phyloP scores from a whole-genome alignment of 2,888 invertebrate genomes.

The Pasiphila rectangulata region DNA sequence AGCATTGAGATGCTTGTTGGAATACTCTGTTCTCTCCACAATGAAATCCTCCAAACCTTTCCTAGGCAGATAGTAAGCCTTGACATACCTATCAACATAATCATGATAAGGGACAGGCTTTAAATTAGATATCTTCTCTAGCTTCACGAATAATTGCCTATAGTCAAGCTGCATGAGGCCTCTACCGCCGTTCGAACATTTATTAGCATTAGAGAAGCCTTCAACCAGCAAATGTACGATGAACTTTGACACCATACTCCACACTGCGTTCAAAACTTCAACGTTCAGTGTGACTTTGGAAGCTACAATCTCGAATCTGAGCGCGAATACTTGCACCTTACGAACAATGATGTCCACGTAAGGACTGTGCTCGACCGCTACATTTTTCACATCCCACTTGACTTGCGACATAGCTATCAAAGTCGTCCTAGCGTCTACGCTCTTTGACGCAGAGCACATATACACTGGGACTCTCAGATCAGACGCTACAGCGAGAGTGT shows the following conservation, averaged over 20 bases:
- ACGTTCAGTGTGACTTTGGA: slow-evolving; percentile 85
- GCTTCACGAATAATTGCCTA: slow-evolving; percentile 94
- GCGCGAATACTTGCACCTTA: slow-evolving; percentile 88
- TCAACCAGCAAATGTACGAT: slow-evolving; percentile 94
- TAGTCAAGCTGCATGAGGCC: slow-evolving; percentile 99
- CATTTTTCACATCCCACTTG: slow-evolving; percentile 96
- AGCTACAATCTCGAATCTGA: slow-evolving; percentile 87
- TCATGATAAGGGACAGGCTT: slow-evolving; percentile 93
- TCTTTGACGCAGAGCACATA: slow-evolving; percentile 90
- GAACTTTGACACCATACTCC: slow-evolving; percentile 93
- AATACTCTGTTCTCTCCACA: slow-evolving; percentile 92
- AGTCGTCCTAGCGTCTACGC: slow-evolving; percentile 88
- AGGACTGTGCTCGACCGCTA: slow-evolving; percentile 95
- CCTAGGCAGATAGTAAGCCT: slow-evolving; percentile 97
- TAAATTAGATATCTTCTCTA: slow-evolving; percentile 91
- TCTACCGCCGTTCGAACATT: slow-evolving; percentile 97
- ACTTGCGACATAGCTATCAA: slow-evolving; percentile 94
- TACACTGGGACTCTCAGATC: slow-evolving; percentile 93
- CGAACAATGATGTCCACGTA: slow-evolving; percentile 91
- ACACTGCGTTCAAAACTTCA: slow-evolving; percentile 86
- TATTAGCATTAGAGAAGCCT: slow-evolving; percentile 94
- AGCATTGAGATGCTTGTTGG: slow-evolving; percentile 90
- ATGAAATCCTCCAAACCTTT: slow-evolving; percentile 94
- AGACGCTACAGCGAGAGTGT: slow-evolving; percentile 85
- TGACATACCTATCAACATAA: slow-evolving; percentile 96